A percentile compares a stretch with the other conserved stretches of the same genome.
phyloP scores from a whole-genome alignment of 2,888 invertebrate genomes.

The Chymomyza procnemis region DNA sequence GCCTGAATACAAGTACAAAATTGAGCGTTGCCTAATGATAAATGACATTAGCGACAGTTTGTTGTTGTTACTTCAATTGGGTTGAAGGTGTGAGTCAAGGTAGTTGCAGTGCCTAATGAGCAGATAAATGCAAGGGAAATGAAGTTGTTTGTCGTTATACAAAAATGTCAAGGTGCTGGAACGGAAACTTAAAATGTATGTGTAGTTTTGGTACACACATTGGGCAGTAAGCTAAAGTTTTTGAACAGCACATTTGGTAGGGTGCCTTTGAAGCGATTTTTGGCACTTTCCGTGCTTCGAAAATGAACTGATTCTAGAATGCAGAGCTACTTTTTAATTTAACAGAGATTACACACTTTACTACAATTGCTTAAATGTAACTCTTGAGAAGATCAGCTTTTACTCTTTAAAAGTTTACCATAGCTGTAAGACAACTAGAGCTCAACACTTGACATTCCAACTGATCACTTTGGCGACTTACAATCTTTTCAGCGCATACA shows the following conservation, averaged over 20 bases:
- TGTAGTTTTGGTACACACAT: background rate
- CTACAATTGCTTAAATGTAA: no score
- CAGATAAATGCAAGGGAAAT: slow-evolving; percentile 23
- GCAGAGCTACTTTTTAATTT: no score
- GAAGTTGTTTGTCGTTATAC: slow-evolving; percentile 27
- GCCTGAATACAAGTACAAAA: slow-evolving; percentile 10
- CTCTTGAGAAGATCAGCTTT: no score
- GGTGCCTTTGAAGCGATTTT: no score
- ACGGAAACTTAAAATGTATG: background rate
- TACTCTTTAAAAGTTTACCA: no score
- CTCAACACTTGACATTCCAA: no score
- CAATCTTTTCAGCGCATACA: background rate
- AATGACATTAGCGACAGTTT: slow-evolving; percentile 63
- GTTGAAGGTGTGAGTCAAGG: slow-evolving; percentile 2
- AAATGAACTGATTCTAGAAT: no score
- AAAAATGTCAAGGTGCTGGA: background rate
- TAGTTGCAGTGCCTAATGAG: slow-evolving; percentile 37
- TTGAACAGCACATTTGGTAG: background rate
- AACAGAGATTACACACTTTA: no score
- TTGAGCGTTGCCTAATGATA: slow-evolving; percentile 58
- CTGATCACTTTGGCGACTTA: no score
- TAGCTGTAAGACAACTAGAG: no score
- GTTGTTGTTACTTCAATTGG: background rate
- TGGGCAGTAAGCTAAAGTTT: slow-evolving; percentile 10
- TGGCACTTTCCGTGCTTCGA: no score